Evolutionary conservation across 2,113 vertebrate species (phyloP), one percentile per base, ranked within the genome.

Genomic region (Mustelus asterias): DNA sequence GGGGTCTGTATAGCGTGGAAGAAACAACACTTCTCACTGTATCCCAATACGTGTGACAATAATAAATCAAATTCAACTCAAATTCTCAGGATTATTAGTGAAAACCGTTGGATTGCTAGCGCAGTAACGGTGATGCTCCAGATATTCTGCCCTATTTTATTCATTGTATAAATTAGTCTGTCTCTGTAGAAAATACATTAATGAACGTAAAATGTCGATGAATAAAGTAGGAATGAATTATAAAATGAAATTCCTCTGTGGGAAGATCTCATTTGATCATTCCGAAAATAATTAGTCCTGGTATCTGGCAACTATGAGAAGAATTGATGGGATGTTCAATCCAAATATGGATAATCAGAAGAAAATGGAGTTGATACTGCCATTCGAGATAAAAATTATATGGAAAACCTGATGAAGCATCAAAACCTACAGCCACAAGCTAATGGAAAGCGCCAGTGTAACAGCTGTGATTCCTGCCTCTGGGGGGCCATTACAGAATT

Each of bases 201-300:
- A 44, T 41, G 72, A 72, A 95, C 24, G 54, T 72, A 76, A 95
- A 72, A 54, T 26, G 13, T 95, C 72, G 69, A 76, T 54, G 14
- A 29, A 29, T 18, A 72, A 54, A 18, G 69, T 48, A 33, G 67
- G 44, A 95, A 95, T 72, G 41, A 95, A 54, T 95, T 96, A 96
- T 96, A 96, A 95, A 96, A 96, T 83, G 96, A 96, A 97, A 97
- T 98, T 98, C 97, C 97, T 97, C 96, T 97, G 97, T 97, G 97
- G 97, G 96, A 97, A 97, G 96, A 98, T 97, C 98, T 98, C 98
- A 98, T 98, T 98, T 98, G 98, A 98, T 96, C 98, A 97, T 96
- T 96, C 97, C 97, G 96, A 97, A 98, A 98, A 98, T 98, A 98
- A 98, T 98, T 98, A 98, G 97, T 93, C 78, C 96, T 96, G 96